Base-by-base conservation (phyloP, 2,888 invertebrate genomes). In the Eilema griseolum region DNA sequence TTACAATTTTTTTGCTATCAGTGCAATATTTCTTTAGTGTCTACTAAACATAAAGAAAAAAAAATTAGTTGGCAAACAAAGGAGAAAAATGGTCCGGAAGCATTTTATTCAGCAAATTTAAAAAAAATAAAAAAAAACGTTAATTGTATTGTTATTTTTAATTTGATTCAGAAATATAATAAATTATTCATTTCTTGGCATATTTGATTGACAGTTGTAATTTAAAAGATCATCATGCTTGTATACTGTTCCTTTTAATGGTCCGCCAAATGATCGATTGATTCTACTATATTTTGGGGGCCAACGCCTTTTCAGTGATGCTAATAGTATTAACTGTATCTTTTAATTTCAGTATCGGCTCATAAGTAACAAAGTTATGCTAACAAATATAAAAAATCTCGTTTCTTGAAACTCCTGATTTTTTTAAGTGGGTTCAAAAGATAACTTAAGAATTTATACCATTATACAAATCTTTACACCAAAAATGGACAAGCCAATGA, bases 191-290 rank as follows among this genome's bases (percentile, higher is more conserved):
- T 82, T 74, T 77, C 84, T 74, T 77, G 77, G 78, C 79, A 75
- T 81, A 74, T 82, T 80, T 92, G 92, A 93, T 90, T 92, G 93
- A 93, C 92, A 89, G 89, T 90, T 92, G 92, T 93, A 93, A 94
- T 93, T 93, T 93, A 90, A 89, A 85, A 87, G 83, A 83, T 83
- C 82, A 83, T 87, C 85, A 84, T 78, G 79, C 78, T 74, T 75
- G 24, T 70, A 71, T 68, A 73, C 83, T 85, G 83, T 81, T 83
- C 79, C 76, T 78, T 72, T 74, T 79, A 81, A 83, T 79, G 77
- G 72, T 59, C 76, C 80, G 78, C 76, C 73, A 80, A 87, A 83
- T 88, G 89, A 89, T 90, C 85, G 87, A 90, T 90, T 78, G 83
- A 75, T 69, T 75, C 74, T 74, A 68, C 72, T 52, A 79, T 74